A percentile compares a stretch with the other conserved stretches of the same genome.
These are phyloP conservation scores for Rhagonycha fulva DNA, from an alignment of 2,888 invertebrate genomes.

Conservation along the genomic window DNA sequence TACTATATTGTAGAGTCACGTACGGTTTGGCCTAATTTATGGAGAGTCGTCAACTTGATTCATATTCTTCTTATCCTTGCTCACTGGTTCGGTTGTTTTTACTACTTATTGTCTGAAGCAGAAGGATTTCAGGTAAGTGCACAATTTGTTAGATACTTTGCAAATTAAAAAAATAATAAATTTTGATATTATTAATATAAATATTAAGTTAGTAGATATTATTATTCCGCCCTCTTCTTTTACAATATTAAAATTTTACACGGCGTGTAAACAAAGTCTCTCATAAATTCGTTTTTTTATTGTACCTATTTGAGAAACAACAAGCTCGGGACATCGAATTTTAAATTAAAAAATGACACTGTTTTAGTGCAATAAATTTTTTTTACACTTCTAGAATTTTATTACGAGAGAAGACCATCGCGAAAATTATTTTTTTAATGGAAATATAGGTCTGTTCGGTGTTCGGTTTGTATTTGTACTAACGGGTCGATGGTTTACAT, in stretches of 20 bases:
- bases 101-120: conserved; percentile 90
- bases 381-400: no score
- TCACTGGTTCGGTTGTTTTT: conserved; percentile 98
- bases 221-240: no score
- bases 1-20: conserved; percentile 96
- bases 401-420: no score
- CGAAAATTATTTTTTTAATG: no score
- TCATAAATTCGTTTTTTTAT: background rate
- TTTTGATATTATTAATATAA: background rate
- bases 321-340: background rate
- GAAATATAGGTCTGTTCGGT: no score
- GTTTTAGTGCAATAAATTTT: background rate
- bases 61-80: conserved; percentile 93
- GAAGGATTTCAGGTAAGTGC: conserved; percentile 76
- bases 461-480: no score
- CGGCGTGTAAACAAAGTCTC: background rate
- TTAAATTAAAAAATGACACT: background rate
- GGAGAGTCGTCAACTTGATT: conserved; percentile 93
- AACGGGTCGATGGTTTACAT: no score
- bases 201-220: background rate
- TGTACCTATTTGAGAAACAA: background rate
- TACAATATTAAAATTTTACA: background rate
- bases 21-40: conserved; percentile 94
- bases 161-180: background rate
- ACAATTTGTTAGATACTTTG: background rate